Base-by-base conservation (phyloP, 2,888 invertebrate species). In the Drosophila flavopinicola region DNA sequence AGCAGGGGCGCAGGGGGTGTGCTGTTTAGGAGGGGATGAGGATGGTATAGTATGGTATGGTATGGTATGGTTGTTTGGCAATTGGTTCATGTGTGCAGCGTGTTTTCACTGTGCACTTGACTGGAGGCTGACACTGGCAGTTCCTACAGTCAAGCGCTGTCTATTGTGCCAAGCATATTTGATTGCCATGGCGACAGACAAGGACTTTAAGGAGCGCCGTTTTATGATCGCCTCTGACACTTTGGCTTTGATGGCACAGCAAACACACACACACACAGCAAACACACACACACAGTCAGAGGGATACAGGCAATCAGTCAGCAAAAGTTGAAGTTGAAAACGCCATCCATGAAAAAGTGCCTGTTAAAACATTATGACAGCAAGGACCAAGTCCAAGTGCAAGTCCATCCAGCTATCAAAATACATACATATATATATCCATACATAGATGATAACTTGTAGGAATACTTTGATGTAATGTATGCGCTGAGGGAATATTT, bases 301-400 rank as follows among this genome's bases (percentile, higher is more conserved):
- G 9, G 7, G 6, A 53, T 38, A 53, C 29, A 44, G 39, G 64
- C 52, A 84, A 79, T 79, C 74, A 70, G 76, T 76, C 71, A 74
- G 59, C 11, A 58, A 25, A 41, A 65, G 56, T 64, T 65, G 25
- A 52, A 59, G 56, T 56, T 59, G 51, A 45, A 64, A 65, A 64
- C 35, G 61, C 25, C 74, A 64, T 52, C 38, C 70, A 84, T 77
- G 48, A 66, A 68, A 68, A 72, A 72, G 75, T 67, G 82, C 64
- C 65, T 79, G 73, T 82, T 85, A 75, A 86, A 86, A 85, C 78
- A 79, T 86, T 85, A 78, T 82, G 72, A 76, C 67, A 64, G 57
- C 56, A 44, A 52, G 61, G 54, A 68, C 41, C 33, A 49, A 66
- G 61, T 44, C 53, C 39, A 17, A 29, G 20, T n/a, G n/a, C n/a